Percentiles rank a stretch among this genome's conserved stretches.
phyloP scores from a whole-genome alignment of 2,113 vertebrate genomes.

The Malaclemys terrapin region DNA sequence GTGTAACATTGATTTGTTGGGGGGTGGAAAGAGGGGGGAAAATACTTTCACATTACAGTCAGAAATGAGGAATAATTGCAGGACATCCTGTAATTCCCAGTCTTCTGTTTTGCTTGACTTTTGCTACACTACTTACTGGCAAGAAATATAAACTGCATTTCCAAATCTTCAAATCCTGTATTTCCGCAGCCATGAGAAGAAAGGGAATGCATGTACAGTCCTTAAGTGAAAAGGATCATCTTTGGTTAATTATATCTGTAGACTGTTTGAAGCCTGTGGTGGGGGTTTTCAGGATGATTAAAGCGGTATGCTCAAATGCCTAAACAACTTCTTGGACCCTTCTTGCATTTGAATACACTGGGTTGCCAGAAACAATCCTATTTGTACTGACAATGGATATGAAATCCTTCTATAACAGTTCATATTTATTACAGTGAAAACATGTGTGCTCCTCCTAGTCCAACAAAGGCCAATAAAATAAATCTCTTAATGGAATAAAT shows the following conservation, averaged over 20 bases:
- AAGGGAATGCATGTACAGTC: not conserved
- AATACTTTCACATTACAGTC: not conserved
- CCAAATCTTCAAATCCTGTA: not conserved
- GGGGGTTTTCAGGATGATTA: not conserved
- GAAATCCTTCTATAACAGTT: not conserved
- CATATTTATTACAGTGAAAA: not conserved
- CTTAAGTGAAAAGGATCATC: not conserved
- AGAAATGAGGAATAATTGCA: not conserved
- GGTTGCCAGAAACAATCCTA: not conserved
- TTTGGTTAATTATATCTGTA: not conserved
- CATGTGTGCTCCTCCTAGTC: not conserved
- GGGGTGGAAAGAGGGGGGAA: not conserved
- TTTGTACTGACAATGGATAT: not conserved
- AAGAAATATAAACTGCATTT: not conserved
- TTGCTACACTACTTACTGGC: not conserved
- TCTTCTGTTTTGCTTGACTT: not conserved
- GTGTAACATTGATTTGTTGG: too few species aligned
- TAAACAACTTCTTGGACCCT: not conserved
- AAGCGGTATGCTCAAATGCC: not conserved
- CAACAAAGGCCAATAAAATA: rapidly evolving
- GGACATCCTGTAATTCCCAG: conserved; percentile 9
- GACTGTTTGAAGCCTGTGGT: not conserved
- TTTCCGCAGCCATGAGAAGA: not conserved
- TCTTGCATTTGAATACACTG: not conserved
- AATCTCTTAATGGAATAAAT: not conserved